Evolutionary conservation across 2,113 vertebrate species (phyloP).

Genomic region (Rynchops niger): DNA sequence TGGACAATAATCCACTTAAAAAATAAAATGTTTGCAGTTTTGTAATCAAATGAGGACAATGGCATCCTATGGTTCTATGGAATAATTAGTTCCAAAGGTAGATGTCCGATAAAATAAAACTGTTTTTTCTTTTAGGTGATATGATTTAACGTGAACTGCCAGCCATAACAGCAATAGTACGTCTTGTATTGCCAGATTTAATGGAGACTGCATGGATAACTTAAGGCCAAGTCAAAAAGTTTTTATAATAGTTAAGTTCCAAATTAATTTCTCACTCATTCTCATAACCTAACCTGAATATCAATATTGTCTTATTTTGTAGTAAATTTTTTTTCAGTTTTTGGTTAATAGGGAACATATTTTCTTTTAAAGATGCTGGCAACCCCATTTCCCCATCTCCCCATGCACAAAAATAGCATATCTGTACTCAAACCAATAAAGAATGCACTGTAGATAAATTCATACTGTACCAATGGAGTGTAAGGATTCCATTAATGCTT

Average conservation of each 20-base stretch:
- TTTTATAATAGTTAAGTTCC: not conserved
- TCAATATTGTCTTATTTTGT: not conserved
- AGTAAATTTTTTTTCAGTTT: not conserved
- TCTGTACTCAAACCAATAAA: slow-evolving; percentile 44
- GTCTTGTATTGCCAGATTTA: not conserved
- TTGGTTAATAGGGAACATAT: not conserved
- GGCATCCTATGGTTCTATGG: not conserved
- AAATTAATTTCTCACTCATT: not conserved
- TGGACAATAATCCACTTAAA: not conserved
- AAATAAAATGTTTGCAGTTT: not conserved
- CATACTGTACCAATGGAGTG: slow-evolving; percentile 45
- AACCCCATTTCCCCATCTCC: not conserved
- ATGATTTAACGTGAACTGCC: not conserved
- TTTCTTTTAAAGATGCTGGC: not conserved
- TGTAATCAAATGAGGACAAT: not conserved
- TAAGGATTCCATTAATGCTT: slow-evolving; percentile 73
- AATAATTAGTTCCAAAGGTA: not conserved
- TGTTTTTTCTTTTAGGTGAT: not conserved
- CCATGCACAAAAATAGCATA: not conserved
- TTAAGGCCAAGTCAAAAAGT: not conserved
- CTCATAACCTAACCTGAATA: not conserved
- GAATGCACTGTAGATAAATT: slow-evolving; percentile 51
- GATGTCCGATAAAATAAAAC: not conserved
- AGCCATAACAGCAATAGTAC: not conserved
- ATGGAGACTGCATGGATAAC: not conserved